Percentiles rank a stretch among this genome's conserved stretches.
phyloP scores from a whole-genome alignment of 2,113 vertebrate genomes.

The Ariopsis seemanni region DNA sequence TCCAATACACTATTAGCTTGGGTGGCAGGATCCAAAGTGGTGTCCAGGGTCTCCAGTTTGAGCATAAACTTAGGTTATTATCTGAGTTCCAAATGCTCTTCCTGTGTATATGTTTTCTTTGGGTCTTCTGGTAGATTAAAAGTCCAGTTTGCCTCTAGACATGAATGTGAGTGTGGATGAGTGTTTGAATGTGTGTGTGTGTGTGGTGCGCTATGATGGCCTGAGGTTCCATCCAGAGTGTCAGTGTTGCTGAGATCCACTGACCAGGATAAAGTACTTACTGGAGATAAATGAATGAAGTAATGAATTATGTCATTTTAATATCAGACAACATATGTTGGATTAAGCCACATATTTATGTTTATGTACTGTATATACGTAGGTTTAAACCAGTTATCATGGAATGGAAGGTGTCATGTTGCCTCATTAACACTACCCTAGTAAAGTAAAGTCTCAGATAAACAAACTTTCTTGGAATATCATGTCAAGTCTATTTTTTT shows the following conservation, averaged over 20 bases:
- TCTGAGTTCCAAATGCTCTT: not conserved
- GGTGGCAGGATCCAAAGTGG: not conserved
- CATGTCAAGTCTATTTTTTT: not conserved
- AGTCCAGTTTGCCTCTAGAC: not conserved
- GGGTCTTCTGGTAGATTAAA: not conserved
- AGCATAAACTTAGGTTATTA: not conserved
- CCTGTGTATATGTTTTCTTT: not conserved
- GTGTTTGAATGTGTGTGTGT: not conserved
- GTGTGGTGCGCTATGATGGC: not conserved
- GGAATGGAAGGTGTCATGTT: not conserved
- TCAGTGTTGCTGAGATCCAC: not conserved
- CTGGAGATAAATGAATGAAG: not conserved
- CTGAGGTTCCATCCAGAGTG: not conserved
- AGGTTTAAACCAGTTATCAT: not conserved
- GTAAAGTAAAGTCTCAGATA: not conserved
- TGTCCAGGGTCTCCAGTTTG: not conserved
- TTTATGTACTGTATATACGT: not conserved
- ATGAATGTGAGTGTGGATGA: not conserved
- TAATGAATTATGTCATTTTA: not conserved
- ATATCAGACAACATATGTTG: not conserved
- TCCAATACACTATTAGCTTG: not conserved
- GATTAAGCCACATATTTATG: not conserved
- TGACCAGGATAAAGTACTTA: not conserved
- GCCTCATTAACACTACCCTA: not conserved
- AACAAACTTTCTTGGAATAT: not conserved